Evolutionary conservation across 2,113 vertebrate genomes (phyloP), one percentile per base, ranked within the genome.

Genomic region (Neoarius graeffei): DNA sequence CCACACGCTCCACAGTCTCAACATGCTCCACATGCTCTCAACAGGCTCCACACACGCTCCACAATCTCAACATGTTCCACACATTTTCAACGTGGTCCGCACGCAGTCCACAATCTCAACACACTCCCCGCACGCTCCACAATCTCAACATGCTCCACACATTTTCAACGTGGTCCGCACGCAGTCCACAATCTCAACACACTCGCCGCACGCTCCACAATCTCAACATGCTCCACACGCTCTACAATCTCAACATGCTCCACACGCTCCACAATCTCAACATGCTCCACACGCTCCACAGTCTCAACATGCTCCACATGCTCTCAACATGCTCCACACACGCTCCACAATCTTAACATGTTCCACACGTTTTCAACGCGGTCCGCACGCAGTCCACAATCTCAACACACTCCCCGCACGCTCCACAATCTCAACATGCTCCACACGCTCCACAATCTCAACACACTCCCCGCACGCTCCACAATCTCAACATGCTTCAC

Each of bases 161-260:
- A 1, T 1, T 30, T n/a, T n/a, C n/a, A n/a, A n/a, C n/a, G n/a
- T n/a, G n/a, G n/a, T n/a, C n/a, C n/a, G n/a, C n/a, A n/a, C n/a
- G n/a, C n/a, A n/a, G n/a, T n/a, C 30, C 30, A 30, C 30, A 30
- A 30, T 30, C 30, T 30, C 66, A 5, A 2, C 69, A 35, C 15
- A 7, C 2, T 30, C n/a, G n/a, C n/a, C n/a, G n/a, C n/a, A n/a
- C n/a, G n/a, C 11, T 3, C 19, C 30, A 42, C 5, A 19, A 30
- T 7, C 67, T 35, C 64, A 4, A 69, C 11, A 67, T n/a, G 13
- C 62, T 92, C 85, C 90, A 30, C 30, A 30, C 30, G 30, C 30
- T 30, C 30, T 1, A 30, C 30, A 30, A 30, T 30, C 30, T 30
- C 30, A 30, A 30, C 30, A 30, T 30, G 30, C 30, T 30, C 30